Conservation (phyloP, 1,140 invertebrate genomes). For the Aplysia californica region DNA sequence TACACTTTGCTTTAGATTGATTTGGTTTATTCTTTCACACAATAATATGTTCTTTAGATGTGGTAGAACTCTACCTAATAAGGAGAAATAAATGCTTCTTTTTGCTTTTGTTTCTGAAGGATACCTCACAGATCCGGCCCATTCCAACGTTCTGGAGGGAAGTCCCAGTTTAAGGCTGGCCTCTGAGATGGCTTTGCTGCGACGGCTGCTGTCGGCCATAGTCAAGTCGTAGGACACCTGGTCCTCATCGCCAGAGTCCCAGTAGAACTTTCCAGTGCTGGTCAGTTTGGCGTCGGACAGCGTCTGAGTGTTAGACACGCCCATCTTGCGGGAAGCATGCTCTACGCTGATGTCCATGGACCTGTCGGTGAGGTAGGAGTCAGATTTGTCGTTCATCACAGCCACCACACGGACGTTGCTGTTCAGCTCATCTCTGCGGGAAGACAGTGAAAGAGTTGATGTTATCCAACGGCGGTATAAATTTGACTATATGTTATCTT, state of each 20-base stretch:
- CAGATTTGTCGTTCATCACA: not conserved
- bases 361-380: not conserved
- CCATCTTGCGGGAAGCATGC: constrained; percentile 22
- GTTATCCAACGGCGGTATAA: too few relatives aligned
- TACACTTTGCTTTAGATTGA: not conserved
- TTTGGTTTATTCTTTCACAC: not conserved
- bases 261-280: constrained; percentile 6
- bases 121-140: constrained; percentile 6
- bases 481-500: too few relatives aligned
- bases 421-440: constrained; percentile 24
- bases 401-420: constrained; percentile 20
- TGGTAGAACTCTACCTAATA: not conserved
- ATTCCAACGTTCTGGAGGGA: constrained; percentile 10
- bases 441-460: too few relatives aligned
- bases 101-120: too few relatives aligned
- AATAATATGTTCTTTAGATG: not conserved
- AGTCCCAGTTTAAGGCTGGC: constrained; percentile 16
- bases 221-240: constrained; percentile 17
- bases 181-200: not conserved
- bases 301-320: not conserved
- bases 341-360: constrained; percentile 10
- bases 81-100: not conserved
- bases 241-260: constrained; percentile 2
- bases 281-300: not conserved
- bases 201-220: constrained; percentile 5